These are phyloP conservation scores for Gyrodactylus salaris DNA, from an alignment of 1,140 invertebrate genomes.

Conservation along the genomic window DNA sequence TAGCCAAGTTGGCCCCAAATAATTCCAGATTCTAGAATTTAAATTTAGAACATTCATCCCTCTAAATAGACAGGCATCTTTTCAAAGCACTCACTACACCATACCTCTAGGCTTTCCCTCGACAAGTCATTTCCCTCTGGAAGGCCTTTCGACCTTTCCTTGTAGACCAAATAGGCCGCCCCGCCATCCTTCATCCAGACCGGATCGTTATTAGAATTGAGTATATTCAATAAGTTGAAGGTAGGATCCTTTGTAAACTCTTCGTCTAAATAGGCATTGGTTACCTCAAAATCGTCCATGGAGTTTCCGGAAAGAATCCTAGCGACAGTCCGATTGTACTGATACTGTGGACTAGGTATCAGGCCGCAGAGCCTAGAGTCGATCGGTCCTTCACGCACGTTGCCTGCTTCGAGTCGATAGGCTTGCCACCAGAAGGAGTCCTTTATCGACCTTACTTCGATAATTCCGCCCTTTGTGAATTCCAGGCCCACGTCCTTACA, in stretches of 20 bases:
- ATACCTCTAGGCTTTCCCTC: neutral
- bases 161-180: neutral
- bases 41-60: neutral
- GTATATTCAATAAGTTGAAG: neutral
- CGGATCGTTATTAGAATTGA: neutral
- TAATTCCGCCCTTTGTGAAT: slow-evolving; percentile 8
- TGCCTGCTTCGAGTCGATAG: neutral
- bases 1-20: neutral
- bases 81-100: neutral
- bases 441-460: slow-evolving; percentile 8
- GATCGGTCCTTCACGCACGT: neutral
- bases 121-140: neutral
- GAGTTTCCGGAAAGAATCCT: neutral
- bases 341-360: neutral
- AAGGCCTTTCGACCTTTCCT: neutral
- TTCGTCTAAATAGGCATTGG: neutral
- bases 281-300: neutral
- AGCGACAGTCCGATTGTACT: neutral
- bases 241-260: neutral
- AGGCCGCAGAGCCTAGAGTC: neutral
- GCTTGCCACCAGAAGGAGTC: slow-evolving; percentile 10
- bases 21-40: neutral
- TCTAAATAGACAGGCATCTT: neutral
- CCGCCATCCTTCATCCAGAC: neutral
- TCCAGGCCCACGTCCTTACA: slow-evolving; percentile 8